A percentile compares a stretch with the other conserved stretches of the same genome.
These are phyloP conservation scores for Pterostichus niger DNA, from an alignment of 2,888 invertebrate genomes.

Conservation along the genomic window DNA sequence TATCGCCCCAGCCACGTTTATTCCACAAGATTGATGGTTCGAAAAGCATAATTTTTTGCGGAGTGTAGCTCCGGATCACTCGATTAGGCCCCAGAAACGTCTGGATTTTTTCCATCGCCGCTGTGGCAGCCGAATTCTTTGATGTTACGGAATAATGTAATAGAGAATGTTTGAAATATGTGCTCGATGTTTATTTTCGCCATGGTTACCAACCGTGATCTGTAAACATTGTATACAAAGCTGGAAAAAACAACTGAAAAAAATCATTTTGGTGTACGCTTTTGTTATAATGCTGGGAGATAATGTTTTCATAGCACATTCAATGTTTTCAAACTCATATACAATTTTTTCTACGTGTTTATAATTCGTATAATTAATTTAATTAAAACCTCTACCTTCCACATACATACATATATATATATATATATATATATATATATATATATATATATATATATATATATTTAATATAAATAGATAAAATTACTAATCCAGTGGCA, in stretches of 20 bases:
- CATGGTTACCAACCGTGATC: slow-evolving; percentile 20
- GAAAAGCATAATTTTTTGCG: slow-evolving; percentile 51
- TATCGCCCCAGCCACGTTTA: slow-evolving; percentile 1
- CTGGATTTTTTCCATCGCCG: slow-evolving; percentile 30
- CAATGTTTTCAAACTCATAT: no score
- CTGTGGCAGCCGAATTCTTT: slow-evolving; percentile 1
- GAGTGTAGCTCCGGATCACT: slow-evolving; percentile 34
- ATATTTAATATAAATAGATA: no score
- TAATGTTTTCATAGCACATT: no score
- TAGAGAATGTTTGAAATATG: slow-evolving; percentile 48
- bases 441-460: no score
- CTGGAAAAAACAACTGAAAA: not conserved
- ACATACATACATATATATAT: no score
- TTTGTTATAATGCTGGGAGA: no score
- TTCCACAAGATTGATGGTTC: slow-evolving; percentile 53
- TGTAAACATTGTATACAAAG: not conserved
- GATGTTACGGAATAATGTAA: slow-evolving; percentile 45
- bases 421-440: no score
- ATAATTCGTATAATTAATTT: no score
- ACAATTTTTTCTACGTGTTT: no score
- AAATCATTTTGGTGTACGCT: not conserved
- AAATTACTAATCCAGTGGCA: no score
- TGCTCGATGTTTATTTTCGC: slow-evolving; percentile 31
- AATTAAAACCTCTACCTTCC: no score
- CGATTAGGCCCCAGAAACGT: slow-evolving; percentile 52